Conservation (phyloP, 2,797 vertebrate genomes). For the Scolopax bukidnonensis region DNA sequence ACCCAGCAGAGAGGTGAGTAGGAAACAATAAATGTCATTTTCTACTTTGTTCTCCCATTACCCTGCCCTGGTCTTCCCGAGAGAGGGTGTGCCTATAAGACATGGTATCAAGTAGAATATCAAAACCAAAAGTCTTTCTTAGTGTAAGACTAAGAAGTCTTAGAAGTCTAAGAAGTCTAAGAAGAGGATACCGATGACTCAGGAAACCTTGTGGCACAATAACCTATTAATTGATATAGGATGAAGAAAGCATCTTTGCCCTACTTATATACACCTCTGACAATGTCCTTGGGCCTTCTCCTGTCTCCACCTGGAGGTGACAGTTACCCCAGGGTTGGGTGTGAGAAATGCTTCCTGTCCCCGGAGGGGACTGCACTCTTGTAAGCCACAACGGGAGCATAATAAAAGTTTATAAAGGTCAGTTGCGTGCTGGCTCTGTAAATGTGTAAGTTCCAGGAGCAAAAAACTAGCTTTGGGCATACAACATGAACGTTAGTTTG, state of each 20-base stretch:
- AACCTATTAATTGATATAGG: neutral
- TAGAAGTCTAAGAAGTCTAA: too few species aligned
- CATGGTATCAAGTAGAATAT: neutral
- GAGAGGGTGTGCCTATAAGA: neutral
- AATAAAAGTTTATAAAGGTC: constrained; percentile 10
- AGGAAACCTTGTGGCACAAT: neutral
- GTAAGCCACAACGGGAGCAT: neutral
- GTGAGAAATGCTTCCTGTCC: neutral
- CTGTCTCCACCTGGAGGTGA: neutral
- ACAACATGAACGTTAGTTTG: neutral
- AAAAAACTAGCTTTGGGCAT: neutral
- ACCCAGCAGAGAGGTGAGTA: neutral
- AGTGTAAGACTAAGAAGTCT: neutral
- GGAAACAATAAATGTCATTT: neutral
- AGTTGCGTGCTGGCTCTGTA: neutral
- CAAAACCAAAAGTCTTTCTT: neutral
- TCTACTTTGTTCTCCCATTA: neutral
- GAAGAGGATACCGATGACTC: neutral
- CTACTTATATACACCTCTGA: neutral
- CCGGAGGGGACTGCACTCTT: neutral
- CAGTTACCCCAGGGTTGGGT: neutral
- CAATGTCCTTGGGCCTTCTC: neutral
- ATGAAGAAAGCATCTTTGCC: neutral
- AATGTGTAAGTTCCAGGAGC: neutral
- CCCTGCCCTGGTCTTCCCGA: neutral